Base-by-base conservation (phyloP, 2,797 vertebrate species). In the Molossus molossus region DNA sequence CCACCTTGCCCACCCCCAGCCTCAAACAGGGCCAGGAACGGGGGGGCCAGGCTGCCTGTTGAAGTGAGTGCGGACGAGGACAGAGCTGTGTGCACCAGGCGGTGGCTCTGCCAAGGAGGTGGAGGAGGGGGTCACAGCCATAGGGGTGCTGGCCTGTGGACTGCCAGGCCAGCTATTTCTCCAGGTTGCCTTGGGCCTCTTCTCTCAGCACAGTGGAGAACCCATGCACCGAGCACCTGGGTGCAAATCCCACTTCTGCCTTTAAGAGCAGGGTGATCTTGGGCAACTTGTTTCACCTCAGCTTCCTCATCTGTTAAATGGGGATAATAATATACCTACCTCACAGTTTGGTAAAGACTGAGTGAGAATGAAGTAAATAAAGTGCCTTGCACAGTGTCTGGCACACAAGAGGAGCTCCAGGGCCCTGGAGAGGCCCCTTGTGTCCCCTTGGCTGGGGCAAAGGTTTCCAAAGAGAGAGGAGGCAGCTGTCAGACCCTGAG, bases 251-350 rank as follows among this genome's bases (percentile, higher is more conserved):
- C 53, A 55, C 69, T 72, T 84, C 14, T 60, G 64, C 86, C 53
- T 21, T 70, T 65, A 84, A 91, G 55, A 76, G 57, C 70, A 27
- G 23, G 45, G 79, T 40, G 53, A 55, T 64, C 55, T 40, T 18
- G 69, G 84, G 27, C 55, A 64, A 33, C 73, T 21, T 55, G 53
- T 64, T 85, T 77, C 25, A 33, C 48, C 58, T 94, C 55, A n/a
- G 85, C 75, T 85, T 96, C 23, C 55, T 87, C n/a, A 29, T 75
- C 67, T 91, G 53, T 55, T 85, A 80, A 73, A n/a, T 14, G 50
- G 57, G 40, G 62, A 79, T 65, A 76, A 27, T 9, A 53, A 72
- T 9, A 88, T 6, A 27, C 15, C 48, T 65, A 15, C 23, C 25
- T n/a, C 53, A 72, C 20, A 55, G 50, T 27, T 37, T 69, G 53